These are phyloP conservation scores for Brotogeris chrysoptera DNA, from an alignment of 2,797 vertebrate genomes.

Conservation along the genomic window DNA sequence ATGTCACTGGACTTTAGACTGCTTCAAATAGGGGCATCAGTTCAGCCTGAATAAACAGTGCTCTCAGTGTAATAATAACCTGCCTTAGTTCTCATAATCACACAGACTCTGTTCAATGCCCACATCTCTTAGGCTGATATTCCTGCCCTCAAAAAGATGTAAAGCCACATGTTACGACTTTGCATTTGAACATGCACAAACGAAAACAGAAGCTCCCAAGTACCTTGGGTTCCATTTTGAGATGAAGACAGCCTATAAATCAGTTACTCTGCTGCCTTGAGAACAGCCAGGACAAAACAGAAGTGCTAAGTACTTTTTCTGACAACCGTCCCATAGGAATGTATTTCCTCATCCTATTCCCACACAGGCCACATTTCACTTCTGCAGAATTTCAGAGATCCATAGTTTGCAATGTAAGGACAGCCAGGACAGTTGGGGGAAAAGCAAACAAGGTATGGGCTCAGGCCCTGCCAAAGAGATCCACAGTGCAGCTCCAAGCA, in stretches of 20 bases:
- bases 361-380: neutral
- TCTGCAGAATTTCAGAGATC: neutral
- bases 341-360: neutral
- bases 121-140: neutral
- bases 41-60: neutral
- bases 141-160: neutral
- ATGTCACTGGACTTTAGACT: neutral
- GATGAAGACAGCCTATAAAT: neutral
- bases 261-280: neutral
- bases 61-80: neutral
- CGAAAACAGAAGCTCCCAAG: neutral
- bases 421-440: neutral
- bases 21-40: neutral
- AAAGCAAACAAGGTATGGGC: neutral
- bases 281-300: neutral
- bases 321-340: neutral
- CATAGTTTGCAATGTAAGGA: neutral
- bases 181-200: neutral
- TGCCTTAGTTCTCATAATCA: neutral
- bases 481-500: neutral
- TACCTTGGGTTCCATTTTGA: fast-evolving
- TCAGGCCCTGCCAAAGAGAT: neutral
- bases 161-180: neutral
- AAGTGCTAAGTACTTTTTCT: neutral
- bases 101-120: neutral